phyloP scores from a whole-genome alignment of 2,113 vertebrate species.

The Crotalus helleri region DNA sequence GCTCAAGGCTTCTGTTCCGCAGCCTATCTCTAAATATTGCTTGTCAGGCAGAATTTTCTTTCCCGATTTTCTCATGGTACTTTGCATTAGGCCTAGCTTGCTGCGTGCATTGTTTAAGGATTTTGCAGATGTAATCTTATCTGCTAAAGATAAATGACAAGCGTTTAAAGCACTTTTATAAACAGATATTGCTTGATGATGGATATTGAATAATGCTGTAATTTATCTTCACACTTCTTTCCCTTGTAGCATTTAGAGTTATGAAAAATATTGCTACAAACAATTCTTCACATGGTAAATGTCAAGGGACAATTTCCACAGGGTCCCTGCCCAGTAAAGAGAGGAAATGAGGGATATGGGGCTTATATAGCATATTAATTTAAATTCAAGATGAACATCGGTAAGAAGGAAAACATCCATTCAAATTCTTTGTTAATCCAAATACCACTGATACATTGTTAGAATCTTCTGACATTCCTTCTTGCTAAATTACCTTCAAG shows the following conservation, averaged over 20 bases:
- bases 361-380: background rate
- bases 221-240: background rate
- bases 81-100: slow-evolving; percentile 32
- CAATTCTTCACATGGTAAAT: background rate
- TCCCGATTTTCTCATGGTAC: background rate
- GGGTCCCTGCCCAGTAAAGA: background rate
- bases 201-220: background rate
- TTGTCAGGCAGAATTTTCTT: background rate
- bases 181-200: background rate
- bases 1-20: slow-evolving; percentile 36
- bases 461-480: background rate
- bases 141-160: slow-evolving; percentile 32
- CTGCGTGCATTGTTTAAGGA: background rate
- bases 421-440: background rate
- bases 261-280: background rate
- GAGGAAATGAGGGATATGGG: background rate
- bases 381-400: background rate
- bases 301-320: background rate
- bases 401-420: background rate
- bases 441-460: background rate
- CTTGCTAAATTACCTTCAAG: background rate
- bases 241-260: background rate
- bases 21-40: slow-evolving; percentile 29
- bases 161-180: background rate
- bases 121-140: slow-evolving; percentile 28